Base-by-base conservation (phyloP, 2,888 invertebrate genomes). In the Auanema sp. region DNA sequence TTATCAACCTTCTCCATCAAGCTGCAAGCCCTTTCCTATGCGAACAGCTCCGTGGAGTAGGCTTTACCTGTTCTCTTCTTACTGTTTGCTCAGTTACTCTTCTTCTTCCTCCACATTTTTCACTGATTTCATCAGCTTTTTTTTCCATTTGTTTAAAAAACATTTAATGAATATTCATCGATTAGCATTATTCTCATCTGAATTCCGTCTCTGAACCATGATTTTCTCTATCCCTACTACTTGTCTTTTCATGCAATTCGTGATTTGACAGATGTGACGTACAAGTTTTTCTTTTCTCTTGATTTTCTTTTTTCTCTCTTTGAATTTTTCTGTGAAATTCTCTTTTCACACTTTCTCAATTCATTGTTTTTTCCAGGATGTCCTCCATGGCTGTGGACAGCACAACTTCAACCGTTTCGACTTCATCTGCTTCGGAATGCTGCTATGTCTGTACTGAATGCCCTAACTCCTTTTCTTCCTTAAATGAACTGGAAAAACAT, bases 371-470 rank as follows among this genome's bases (percentile, higher is more conserved):
- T 33, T 5, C 3, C 33, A 33, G 33, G 33, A 33, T 33, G 33
- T 33, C 33, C 33, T 33, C 33, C 33, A 33, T 33, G 33, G 8
- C 33, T 33, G 33, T 33, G 33, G 33, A 33, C 33, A 33, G 33
- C 33, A 33, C 33, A 33, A 33, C 33, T 33, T 33, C 33, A 33
- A 5, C 33, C 33, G 33, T 33, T 3, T 33, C 33, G 33, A 33
- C 33, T 33, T 33, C 33, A 33, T 33, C 33, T 33, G 3, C 33
- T 33, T 33, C 18, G 16, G 53, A 53, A 33, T 53, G 53, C 24
- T 53, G 53, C 24, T 42, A 40, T 53, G 21, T 21, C n/a, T 60
- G 60, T 25, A 44, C 18, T n/a, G 60, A 60, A 42, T 53, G 58
- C 23, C 24, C 49, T 5, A 18, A 58, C 24, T 21, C 53, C 0